A percentile compares a stretch with the other conserved stretches of the same genome.
Evolutionary conservation across 2,113 vertebrate genomes (phyloP).

Genomic region (Nerophis ophidion): DNA sequence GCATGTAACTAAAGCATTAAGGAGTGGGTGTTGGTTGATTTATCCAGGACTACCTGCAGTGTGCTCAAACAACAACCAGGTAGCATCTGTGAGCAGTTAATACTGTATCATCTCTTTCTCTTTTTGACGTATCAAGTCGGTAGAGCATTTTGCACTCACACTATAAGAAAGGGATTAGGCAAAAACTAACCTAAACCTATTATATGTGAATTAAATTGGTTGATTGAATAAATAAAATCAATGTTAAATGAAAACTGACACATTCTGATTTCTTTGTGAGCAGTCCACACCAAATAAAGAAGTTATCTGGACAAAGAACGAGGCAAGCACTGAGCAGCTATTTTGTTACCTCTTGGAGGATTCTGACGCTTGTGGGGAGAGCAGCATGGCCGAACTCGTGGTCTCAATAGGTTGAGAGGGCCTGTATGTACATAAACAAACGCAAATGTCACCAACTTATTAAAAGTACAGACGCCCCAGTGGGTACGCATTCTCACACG

Average conservation of each 20-base stretch:
- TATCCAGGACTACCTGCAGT: too few species aligned
- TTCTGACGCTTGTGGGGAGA: constrained; percentile 74
- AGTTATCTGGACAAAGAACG: background rate
- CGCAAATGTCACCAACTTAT: constrained; percentile 9
- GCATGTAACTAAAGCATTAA: too few species aligned
- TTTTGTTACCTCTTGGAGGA: constrained; percentile 82
- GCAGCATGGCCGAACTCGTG: constrained; percentile 78
- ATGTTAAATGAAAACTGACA: background rate
- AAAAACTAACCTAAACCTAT: background rate
- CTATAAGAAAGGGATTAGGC: too few species aligned
- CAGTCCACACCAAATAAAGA: background rate
- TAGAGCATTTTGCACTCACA: too few species aligned
- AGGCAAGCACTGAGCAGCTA: background rate
- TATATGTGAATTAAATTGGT: background rate
- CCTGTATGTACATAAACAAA: constrained; percentile 58
- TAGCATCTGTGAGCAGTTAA: too few species aligned
- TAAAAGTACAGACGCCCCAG: constrained; percentile 15
- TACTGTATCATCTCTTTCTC: background rate
- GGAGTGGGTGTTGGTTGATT: too few species aligned
- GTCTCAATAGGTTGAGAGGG: constrained; percentile 73
- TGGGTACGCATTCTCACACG: constrained; percentile 34
- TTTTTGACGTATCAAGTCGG: too few species aligned
- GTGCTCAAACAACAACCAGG: too few species aligned
- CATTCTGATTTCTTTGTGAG: background rate
- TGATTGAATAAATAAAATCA: background rate